These are phyloP conservation scores for Brachypteracias leptosomus DNA, from an alignment of 2,113 vertebrate genomes.

Conservation along the genomic window DNA sequence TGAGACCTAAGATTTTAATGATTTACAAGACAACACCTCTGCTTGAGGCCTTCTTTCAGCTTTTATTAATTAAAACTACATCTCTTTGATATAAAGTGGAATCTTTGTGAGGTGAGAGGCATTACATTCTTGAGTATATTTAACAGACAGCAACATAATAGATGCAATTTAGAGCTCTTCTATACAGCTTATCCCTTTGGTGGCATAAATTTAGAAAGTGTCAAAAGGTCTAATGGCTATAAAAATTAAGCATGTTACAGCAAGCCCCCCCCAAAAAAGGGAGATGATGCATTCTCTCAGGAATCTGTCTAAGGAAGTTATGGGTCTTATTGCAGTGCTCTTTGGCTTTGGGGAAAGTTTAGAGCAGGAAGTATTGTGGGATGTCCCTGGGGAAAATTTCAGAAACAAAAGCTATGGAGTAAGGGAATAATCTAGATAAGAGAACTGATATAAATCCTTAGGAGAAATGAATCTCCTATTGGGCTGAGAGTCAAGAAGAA, in stretches of 20 bases:
- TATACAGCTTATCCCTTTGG: background rate
- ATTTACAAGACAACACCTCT: background rate
- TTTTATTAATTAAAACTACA: background rate
- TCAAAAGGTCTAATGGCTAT: background rate
- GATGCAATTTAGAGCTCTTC: background rate
- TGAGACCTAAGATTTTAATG: background rate
- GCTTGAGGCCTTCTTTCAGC: background rate
- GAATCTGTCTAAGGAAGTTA: slow-evolving; percentile 52
- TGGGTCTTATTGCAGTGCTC: background rate
- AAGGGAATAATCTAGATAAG: background rate
- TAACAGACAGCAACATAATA: background rate
- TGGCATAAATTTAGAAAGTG: background rate
- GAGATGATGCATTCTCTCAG: slow-evolving; percentile 20
- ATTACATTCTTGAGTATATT: background rate
- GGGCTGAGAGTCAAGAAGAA: background rate
- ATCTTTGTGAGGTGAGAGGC: background rate
- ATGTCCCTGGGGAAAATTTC: background rate
- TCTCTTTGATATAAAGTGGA: background rate
- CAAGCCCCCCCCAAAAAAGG: background rate
- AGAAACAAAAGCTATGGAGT: slow-evolving; percentile 12
- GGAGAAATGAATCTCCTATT: background rate
- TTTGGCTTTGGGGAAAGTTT: background rate
- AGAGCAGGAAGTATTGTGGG: slow-evolving; percentile 9
- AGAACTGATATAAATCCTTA: background rate
- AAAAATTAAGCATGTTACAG: background rate